These are phyloP conservation scores for Sarcophaga variegata DNA, from an alignment of 2,888 invertebrate genomes.

Conservation along the genomic window DNA sequence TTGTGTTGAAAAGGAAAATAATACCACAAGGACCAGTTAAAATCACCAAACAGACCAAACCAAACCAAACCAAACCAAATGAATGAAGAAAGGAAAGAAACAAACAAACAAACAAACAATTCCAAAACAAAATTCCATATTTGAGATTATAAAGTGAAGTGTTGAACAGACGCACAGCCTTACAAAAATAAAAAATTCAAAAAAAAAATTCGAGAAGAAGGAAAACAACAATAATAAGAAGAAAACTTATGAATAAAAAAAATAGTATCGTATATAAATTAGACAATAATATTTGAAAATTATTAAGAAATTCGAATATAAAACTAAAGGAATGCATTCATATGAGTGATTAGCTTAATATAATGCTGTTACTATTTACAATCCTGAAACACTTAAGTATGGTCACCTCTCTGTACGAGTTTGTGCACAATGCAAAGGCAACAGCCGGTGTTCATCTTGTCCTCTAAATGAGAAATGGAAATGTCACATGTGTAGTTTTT, in stretches of 20 bases:
- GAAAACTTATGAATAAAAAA: constrained; percentile 43
- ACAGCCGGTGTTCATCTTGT: no score
- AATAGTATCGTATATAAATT: neutral
- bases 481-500: no score
- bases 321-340: no score
- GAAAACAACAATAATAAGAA: constrained; percentile 8
- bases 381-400: no score
- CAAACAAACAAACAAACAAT: constrained; percentile 22
- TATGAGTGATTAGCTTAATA: no score
- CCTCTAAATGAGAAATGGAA: no score
- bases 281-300: no score
- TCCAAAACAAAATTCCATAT: constrained; percentile 1
- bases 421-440: no score
- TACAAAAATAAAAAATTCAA: neutral
- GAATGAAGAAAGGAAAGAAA: neutral
- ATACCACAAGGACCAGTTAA: constrained; percentile 64
- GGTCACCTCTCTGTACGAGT: no score
- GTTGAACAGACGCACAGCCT: constrained; percentile 12
- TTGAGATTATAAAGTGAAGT: constrained; percentile 50
- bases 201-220: constrained; percentile 17
- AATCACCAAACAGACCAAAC: constrained; percentile 21
- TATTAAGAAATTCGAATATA: no score
- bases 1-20: constrained; percentile 64
- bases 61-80: no score
- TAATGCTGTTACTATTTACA: no score